These are phyloP conservation scores for Agrotis puta DNA, from an alignment of 2,888 invertebrate species.

Conservation along the genomic window DNA sequence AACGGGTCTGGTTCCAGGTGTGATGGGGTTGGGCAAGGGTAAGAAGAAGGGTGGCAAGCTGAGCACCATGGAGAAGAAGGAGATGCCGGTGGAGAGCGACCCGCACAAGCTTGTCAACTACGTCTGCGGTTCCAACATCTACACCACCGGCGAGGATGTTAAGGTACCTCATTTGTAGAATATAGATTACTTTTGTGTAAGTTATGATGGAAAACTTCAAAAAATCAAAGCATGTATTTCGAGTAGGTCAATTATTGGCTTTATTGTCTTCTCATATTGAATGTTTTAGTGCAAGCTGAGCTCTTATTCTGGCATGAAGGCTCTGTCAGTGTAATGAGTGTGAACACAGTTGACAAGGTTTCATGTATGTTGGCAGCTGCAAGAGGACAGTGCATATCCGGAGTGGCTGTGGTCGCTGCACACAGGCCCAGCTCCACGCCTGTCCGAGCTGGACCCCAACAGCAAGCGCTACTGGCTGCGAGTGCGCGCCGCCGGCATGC, in stretches of 20 bases:
- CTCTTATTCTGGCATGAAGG: too few species aligned
- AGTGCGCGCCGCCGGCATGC: slow-evolving; percentile 92
- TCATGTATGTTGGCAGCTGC: slow-evolving; percentile 70
- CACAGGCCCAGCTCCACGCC: slow-evolving; percentile 91
- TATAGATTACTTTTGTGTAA: too few species aligned
- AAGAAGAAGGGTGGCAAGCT: slow-evolving; percentile 92
- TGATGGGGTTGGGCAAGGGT: slow-evolving; percentile 89
- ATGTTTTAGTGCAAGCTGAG: too few species aligned
- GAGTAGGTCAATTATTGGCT: too few species aligned
- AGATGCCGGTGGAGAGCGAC: slow-evolving; percentile 96
- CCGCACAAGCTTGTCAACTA: slow-evolving; percentile 93
- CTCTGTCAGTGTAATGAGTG: too few species aligned
- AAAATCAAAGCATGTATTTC: too few species aligned
- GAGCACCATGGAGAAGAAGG: slow-evolving; percentile 93
- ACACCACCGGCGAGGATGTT: slow-evolving; percentile 95
- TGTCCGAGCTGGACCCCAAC: slow-evolving; percentile 95
- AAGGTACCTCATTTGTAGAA: slow-evolving; percentile 82
- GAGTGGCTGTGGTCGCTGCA: slow-evolving; percentile 97
- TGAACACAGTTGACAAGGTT: background rate
- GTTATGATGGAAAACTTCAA: too few species aligned
- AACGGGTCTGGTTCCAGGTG: slow-evolving; percentile 73
- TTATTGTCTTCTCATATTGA: too few species aligned
- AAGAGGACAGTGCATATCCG: slow-evolving; percentile 93
- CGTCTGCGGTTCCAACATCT: slow-evolving; percentile 97
- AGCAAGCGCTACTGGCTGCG: slow-evolving; percentile 96